phyloP scores from a whole-genome alignment of 2,888 invertebrate genomes.

The Drosophila pullipes region DNA sequence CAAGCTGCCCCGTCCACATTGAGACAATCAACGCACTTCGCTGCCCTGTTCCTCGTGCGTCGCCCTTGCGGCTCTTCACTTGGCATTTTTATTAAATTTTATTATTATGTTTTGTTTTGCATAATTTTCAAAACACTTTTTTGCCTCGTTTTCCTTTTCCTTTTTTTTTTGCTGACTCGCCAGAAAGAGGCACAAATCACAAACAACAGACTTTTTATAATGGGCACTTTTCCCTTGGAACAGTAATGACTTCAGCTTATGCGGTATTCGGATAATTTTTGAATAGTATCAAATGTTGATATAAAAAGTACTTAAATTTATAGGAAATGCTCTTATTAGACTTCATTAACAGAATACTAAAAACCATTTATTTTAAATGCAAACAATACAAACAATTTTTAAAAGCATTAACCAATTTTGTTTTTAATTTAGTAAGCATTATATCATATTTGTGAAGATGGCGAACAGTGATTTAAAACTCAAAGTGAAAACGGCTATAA shows the following conservation, averaged over 20 bases:
- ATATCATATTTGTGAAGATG: neutral
- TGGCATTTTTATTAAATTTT: constrained; percentile 73
- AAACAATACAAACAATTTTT: neutral
- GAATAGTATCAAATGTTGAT: neutral
- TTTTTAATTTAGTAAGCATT: neutral
- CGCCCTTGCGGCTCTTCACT: constrained; percentile 21
- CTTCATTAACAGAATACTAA: neutral
- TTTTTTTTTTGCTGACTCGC: constrained; percentile 13
- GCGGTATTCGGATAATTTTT: neutral
- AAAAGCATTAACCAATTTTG: neutral
- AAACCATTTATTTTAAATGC: neutral
- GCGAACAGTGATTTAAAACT: neutral
- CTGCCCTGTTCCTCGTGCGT: constrained; percentile 23
- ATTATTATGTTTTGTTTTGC: constrained; percentile 78
- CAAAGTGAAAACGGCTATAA: constrained; percentile 3
- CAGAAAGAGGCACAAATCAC: constrained; percentile 16
- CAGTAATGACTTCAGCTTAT: neutral
- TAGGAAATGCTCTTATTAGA: neutral
- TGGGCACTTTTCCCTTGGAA: neutral
- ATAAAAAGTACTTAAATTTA: neutral
- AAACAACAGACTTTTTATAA: constrained; percentile 27
- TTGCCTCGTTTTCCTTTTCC: constrained; percentile 1
- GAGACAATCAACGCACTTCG: constrained; percentile 39
- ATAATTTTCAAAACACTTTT: constrained; percentile 61
- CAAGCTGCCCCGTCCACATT: constrained; percentile 47